Evolutionary conservation across 2,797 vertebrate genomes (phyloP).

Genomic region (Carcharodon carcharias): DNA sequence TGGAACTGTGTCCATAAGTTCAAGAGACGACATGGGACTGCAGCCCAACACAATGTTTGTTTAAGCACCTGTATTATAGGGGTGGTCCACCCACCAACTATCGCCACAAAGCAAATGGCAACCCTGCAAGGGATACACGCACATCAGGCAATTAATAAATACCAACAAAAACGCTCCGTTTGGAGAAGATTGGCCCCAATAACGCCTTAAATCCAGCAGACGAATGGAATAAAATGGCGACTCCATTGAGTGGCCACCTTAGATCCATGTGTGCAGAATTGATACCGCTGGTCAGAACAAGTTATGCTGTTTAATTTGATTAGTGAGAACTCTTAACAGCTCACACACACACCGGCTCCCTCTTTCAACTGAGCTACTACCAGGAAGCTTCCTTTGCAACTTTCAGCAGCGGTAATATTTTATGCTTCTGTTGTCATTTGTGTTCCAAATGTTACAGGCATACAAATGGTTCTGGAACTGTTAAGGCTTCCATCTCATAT

Average conservation of each 20-base stretch:
- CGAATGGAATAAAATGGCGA: neutral
- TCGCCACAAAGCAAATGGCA: neutral
- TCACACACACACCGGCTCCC: neutral
- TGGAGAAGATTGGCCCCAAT: neutral
- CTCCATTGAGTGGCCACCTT: neutral
- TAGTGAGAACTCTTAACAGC: neutral
- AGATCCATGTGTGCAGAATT: neutral
- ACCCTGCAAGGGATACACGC: neutral
- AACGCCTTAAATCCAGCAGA: neutral
- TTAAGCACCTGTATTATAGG: neutral
- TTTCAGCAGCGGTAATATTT: neutral
- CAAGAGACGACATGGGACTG: neutral
- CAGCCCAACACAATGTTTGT: neutral
- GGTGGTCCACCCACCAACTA: neutral
- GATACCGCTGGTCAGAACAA: neutral
- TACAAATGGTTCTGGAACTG: slow-evolving; percentile 13
- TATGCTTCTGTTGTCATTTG: neutral
- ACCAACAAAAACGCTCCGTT: neutral
- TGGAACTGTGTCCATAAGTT: neutral
- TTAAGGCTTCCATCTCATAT: slow-evolving; percentile 38
- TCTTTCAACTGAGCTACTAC: neutral
- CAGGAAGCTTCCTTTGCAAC: neutral
- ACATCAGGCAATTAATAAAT: neutral
- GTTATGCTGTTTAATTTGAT: no score
- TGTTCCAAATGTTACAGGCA: neutral